These are phyloP conservation scores for Saccostrea glomerata DNA, from an alignment of 1,140 invertebrate genomes.

Conservation along the genomic window DNA sequence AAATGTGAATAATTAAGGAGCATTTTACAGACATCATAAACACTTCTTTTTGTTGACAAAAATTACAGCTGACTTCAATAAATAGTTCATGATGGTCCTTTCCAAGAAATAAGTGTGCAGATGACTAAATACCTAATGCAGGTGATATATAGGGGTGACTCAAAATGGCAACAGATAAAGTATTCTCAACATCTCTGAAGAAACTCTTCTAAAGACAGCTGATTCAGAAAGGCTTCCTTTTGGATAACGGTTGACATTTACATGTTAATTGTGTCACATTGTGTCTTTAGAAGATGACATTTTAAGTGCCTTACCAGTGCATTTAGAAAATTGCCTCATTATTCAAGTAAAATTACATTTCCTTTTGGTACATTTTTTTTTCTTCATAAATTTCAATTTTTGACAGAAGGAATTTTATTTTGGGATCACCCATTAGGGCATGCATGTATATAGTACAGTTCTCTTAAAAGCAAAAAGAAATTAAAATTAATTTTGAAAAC, in stretches of 20 bases:
- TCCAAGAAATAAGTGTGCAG: background rate
- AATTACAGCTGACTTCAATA: conserved; percentile 10
- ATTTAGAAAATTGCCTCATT: conserved; percentile 6
- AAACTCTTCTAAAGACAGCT: background rate
- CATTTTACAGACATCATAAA: background rate
- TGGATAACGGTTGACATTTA: background rate
- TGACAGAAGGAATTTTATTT: background rate
- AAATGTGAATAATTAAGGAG: background rate
- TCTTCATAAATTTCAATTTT: background rate
- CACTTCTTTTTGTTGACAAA: background rate
- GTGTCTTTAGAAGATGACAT: background rate
- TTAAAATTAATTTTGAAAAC: no score
- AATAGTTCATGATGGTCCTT: background rate
- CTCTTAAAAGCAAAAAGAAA: no score
- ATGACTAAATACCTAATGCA: background rate
- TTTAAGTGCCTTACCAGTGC: background rate
- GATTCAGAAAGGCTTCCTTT: background rate
- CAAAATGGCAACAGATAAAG: background rate
- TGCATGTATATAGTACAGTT: no score
- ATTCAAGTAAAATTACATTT: background rate
- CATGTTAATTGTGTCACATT: background rate
- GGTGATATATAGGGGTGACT: background rate
- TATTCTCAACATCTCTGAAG: background rate
- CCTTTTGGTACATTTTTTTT: background rate
- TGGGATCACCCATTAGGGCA: background rate